phyloP scores from a whole-genome alignment of 1,140 invertebrate genomes.

The Elymnias hypermnestra region DNA sequence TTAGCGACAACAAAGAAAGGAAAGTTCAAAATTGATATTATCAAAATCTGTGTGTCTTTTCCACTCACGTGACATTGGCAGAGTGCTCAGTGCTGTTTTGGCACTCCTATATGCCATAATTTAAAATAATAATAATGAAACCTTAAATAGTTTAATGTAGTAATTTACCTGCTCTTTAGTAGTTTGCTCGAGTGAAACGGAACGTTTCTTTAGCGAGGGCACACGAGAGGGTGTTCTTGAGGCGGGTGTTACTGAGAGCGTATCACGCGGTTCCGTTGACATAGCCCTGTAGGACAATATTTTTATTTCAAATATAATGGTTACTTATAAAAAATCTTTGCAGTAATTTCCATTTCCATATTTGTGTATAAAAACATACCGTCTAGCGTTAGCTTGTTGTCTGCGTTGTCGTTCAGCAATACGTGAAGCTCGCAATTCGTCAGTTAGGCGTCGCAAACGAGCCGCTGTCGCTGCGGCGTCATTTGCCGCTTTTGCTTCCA shows the following conservation, averaged over 20 bases:
- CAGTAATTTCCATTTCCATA: no score
- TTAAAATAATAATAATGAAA: no score
- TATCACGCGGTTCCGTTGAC: conserved; percentile 68
- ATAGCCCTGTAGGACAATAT: conserved; percentile 63
- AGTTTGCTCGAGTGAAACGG: conserved; percentile 70
- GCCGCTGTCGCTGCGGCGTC: conserved; percentile 39
- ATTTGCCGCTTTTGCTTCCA: conserved; percentile 20
- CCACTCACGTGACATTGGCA: no score
- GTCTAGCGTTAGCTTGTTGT: conserved; percentile 51
- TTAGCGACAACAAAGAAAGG: no score
- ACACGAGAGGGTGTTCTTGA: conserved; percentile 44
- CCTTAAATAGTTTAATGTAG: no score
- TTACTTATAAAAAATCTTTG: no score
- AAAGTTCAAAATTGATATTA: no score
- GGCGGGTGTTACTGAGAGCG: conserved; percentile 50
- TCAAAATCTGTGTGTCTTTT: no score
- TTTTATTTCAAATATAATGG: no score
- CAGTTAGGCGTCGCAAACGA: conserved; percentile 48
- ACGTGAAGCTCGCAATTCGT: conserved; percentile 65
- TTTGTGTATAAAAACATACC: conserved; percentile 41
- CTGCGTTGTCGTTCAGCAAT: conserved; percentile 61
- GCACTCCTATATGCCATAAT: no score
- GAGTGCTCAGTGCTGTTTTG: no score
- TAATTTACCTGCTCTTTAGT: conserved; percentile 78
- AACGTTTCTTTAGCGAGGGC: conserved; percentile 71